phyloP scores from a whole-genome alignment of 37 sponge, comb jelly and placozoan species.

The Diacarnus erythraeanus region DNA sequence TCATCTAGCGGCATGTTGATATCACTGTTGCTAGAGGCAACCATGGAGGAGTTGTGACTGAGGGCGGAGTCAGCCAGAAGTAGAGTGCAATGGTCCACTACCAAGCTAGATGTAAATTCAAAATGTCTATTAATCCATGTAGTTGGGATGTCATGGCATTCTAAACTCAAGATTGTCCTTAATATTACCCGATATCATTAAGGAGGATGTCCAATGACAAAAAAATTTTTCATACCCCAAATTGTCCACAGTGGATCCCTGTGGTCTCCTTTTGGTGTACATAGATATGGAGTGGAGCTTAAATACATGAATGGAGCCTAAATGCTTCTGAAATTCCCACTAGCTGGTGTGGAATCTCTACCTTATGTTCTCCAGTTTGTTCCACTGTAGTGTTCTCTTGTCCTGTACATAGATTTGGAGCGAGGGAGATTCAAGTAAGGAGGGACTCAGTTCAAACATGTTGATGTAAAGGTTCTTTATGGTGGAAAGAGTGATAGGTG shows the following conservation, averaged over 20 bases:
- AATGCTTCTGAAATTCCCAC: too few relatives aligned
- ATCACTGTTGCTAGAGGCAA: constrained; percentile 4
- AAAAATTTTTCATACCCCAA: too few relatives aligned
- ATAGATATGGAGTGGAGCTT: too few relatives aligned
- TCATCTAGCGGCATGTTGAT: constrained; percentile 21
- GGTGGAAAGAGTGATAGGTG: constrained; percentile 70
- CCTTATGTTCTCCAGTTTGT: constrained; percentile 36
- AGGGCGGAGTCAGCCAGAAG: constrained; percentile 8
- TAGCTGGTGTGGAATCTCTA: too few relatives aligned
- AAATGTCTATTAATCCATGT: too few relatives aligned
- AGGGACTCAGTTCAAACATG: constrained; percentile 56
- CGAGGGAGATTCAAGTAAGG: constrained; percentile 23
- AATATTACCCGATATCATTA: too few relatives aligned
- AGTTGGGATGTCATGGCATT: too few relatives aligned
- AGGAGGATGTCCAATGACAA: too few relatives aligned
- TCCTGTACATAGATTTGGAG: constrained; percentile 52
- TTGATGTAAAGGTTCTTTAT: constrained; percentile 70
- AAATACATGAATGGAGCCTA: too few relatives aligned
- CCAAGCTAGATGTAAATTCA: constrained; percentile 7
- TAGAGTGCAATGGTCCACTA: constrained; percentile 22
- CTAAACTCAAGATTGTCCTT: too few relatives aligned
- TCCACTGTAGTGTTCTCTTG: constrained; percentile 34
- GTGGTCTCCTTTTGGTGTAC: too few relatives aligned
- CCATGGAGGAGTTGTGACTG: neutral
- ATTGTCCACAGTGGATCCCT: too few relatives aligned